A percentile compares a stretch with the other conserved stretches of the same genome.
These are phyloP conservation scores for Irena cyanogastra DNA, from an alignment of 2,113 vertebrate species.

Conservation along the genomic window DNA sequence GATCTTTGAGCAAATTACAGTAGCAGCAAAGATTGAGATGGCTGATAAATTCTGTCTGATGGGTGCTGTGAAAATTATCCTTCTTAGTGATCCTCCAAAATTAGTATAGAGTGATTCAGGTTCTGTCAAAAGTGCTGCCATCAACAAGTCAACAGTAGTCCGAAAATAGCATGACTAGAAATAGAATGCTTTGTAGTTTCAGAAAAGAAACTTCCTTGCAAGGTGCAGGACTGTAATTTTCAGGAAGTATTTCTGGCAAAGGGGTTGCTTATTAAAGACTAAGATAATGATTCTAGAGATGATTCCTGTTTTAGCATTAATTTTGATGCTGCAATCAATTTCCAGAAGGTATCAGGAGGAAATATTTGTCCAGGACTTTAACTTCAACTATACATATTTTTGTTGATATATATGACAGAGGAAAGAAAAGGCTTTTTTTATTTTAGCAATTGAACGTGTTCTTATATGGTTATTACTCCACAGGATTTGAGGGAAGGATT, in stretches of 20 bases:
- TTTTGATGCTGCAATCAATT: neutral
- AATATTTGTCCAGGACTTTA: neutral
- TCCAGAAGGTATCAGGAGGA: neutral
- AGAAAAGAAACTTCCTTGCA: neutral
- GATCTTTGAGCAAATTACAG: neutral
- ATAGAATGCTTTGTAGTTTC: neutral
- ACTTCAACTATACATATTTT: neutral
- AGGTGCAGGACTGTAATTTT: neutral
- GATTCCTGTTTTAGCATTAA: neutral
- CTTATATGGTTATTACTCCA: neutral
- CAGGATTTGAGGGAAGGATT: neutral
- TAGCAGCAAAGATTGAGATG: neutral
- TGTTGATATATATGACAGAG: neutral
- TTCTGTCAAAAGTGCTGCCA: neutral
- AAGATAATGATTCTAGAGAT: neutral
- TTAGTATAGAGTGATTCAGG: neutral
- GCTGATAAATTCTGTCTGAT: neutral
- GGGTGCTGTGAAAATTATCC: neutral
- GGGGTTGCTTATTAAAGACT: neutral
- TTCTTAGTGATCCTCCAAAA: neutral
- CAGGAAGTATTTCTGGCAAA: neutral
- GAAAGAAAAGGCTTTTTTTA: neutral
- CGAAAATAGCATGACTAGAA: neutral
- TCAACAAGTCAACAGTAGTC: conserved; percentile 17
- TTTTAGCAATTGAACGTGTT: neutral